phyloP scores from a whole-genome alignment of 2,797 vertebrate species.

The Gadopsis marmoratus region DNA sequence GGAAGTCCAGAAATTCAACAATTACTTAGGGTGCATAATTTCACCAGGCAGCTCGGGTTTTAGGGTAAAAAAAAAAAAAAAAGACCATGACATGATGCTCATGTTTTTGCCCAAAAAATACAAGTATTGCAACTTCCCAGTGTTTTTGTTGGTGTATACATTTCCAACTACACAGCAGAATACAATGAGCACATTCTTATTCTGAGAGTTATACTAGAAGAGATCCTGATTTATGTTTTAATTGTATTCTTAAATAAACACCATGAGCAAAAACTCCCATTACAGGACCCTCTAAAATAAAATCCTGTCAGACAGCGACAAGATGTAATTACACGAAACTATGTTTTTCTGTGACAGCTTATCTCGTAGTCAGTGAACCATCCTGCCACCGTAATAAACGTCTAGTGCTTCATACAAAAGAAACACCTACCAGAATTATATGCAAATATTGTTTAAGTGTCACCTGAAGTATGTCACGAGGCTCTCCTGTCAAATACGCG shows the following conservation, averaged over 20 bases:
- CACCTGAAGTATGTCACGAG: background rate
- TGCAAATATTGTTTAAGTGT: slow-evolving; percentile 34
- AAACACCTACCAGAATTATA: slow-evolving; percentile 11
- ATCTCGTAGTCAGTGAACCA: slow-evolving; percentile 20
- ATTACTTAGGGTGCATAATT: background rate
- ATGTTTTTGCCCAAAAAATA: background rate
- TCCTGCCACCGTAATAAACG: slow-evolving; percentile 17
- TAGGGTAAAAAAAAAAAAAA: too few species aligned
- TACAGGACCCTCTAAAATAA: too few species aligned
- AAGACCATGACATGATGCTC: background rate
- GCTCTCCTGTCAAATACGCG: background rate
- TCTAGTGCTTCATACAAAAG: slow-evolving; percentile 1
- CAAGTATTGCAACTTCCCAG: background rate
- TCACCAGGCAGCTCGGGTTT: background rate
- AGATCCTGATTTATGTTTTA: background rate
- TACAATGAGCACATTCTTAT: background rate
- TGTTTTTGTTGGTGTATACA: background rate
- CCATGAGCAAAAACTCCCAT: too few species aligned
- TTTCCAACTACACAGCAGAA: background rate
- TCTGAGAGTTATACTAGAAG: background rate
- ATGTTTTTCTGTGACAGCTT: slow-evolving; percentile 17
- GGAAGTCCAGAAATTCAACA: background rate
- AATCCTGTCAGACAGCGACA: background rate
- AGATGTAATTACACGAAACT: slow-evolving; percentile 5
- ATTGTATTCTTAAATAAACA: too few species aligned